Evolutionary conservation across 2,797 vertebrate genomes (phyloP).

Genomic region (Takifugu rubripes): DNA sequence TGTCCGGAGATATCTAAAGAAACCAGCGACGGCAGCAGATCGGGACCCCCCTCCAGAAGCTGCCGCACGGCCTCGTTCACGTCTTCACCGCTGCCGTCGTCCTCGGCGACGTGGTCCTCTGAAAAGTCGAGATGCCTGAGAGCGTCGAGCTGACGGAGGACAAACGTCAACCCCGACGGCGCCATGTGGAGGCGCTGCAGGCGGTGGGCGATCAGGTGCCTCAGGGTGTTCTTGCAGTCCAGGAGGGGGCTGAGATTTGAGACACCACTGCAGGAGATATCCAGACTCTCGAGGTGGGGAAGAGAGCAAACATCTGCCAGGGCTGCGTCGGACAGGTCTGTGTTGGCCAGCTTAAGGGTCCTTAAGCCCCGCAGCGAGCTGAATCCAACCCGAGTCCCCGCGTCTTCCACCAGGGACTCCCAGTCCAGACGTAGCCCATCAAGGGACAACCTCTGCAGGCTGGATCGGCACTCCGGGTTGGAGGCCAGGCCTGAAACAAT

Average conservation of each 20-base stretch:
- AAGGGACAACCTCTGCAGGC: constrained; percentile 86
- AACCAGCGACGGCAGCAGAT: constrained; percentile 83
- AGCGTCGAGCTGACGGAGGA: constrained; percentile 67
- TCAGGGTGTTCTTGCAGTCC: constrained; percentile 81
- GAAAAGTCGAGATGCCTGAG: constrained; percentile 94
- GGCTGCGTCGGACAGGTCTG: constrained; percentile 84
- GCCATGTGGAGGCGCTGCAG: constrained; percentile 88
- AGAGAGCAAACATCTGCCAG: constrained; percentile 87
- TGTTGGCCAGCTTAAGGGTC: constrained; percentile 83
- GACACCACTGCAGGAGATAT: constrained; percentile 88
- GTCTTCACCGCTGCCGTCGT: constrained; percentile 66
- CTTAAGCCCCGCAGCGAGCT: constrained; percentile 82
- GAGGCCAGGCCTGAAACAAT: constrained; percentile 85
- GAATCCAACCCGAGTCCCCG: constrained; percentile 78
- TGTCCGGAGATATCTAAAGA: constrained; percentile 93
- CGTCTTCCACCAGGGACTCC: constrained; percentile 71
- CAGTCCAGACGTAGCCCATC: constrained; percentile 82
- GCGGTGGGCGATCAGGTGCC: constrained; percentile 85
- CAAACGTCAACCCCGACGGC: constrained; percentile 80
- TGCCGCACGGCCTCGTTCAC: constrained; percentile 74
- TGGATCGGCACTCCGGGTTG: constrained; percentile 84
- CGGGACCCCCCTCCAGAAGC: constrained; percentile 81
- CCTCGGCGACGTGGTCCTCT: constrained; percentile 82
- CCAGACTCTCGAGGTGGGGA: constrained; percentile 86
- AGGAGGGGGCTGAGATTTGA: constrained; percentile 87